Base-by-base conservation (phyloP, 2,113 vertebrate genomes). In the Chloroceryle aenea region DNA sequence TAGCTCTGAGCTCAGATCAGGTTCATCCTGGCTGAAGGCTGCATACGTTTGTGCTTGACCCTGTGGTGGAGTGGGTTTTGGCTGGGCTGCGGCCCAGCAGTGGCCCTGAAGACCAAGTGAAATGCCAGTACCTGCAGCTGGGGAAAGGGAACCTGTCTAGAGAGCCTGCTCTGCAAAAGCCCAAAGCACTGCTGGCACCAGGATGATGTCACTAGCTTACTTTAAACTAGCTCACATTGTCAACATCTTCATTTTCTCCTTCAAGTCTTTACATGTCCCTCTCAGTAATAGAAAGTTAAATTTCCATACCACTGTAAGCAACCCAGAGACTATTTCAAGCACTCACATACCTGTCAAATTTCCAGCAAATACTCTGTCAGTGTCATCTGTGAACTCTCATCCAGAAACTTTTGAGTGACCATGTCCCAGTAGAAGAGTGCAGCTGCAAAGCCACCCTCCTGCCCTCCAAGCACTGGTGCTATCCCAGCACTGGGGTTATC, bases 41-140 rank as follows among this genome's bases (percentile, higher is more conserved):
- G 1, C 1, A 1, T 47, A 50, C 0, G 1, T 3, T 26, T 76
- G 29, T 30, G 22, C 25, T 56, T n/a, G 19, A 50, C 12, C 32
- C 45, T 20, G 19, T 0, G 1, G 7, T 29, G 55, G 20, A 47
- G 36, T 7, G 56, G 45, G 2, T 45, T 93, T 76, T 0, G 2
- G 17, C 48, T 0, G 0, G 36, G 45, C 13, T 34, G 59, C 1
- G 5, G 26, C 45, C 87, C 25, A 43, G 52, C 52, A 47, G 27
- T 1, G 3, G 47, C 58, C 20, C 26, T 56, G 55, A 14, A 58
- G 32, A 10, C 23, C 48, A 14, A 64, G 25, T 48, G 29, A 59
- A 75, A 68, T 52, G 40, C 43, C 43, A 72, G 6, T 69, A 43
- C 30, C n/a, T 82, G 78, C 43, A 85, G 38, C 36, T 89, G 67